Percentiles rank a stretch among this genome's conserved stretches.
phyloP scores from a whole-genome alignment of 2,888 invertebrate species.

The Tricholauxania praeusta region DNA sequence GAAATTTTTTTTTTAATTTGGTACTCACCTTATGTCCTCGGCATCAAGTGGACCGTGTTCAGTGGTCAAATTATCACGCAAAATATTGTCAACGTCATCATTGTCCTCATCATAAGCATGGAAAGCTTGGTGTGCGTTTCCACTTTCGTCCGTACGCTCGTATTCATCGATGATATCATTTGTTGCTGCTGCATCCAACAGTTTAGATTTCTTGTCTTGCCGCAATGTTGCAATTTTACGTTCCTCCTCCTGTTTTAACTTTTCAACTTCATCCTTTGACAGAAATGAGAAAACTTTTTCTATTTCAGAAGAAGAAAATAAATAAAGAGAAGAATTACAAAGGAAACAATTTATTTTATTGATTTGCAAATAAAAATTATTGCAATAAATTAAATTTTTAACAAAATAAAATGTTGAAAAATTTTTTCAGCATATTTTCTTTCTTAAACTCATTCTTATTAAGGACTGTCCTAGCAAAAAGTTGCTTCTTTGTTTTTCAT shows the following conservation, averaged over 20 bases:
- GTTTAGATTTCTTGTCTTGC: constrained; percentile 66
- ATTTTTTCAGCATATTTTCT: no score
- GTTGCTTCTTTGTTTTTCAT: no score
- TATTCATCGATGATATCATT: constrained; percentile 55
- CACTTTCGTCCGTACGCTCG: constrained; percentile 47
- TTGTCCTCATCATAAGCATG: constrained; percentile 48
- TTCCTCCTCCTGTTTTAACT: constrained; percentile 94
- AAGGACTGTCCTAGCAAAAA: no score
- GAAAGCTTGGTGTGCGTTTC: constrained; percentile 49
- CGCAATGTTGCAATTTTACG: constrained; percentile 79
- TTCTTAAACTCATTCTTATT: no score
- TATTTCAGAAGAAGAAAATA: constrained; percentile 61
- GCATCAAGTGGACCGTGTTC: constrained; percentile 53
- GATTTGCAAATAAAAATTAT: no score
- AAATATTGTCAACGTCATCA: constrained; percentile 53
- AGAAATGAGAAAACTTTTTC: constrained; percentile 94
- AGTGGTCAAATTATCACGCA: constrained; percentile 45
- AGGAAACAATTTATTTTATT: neutral
- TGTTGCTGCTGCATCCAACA: constrained; percentile 62
- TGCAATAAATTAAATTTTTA: no score
- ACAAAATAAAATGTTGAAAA: no score
- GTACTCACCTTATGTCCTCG: constrained; percentile 63
- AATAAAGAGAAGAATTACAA: no score
- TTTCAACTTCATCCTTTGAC: constrained; percentile 93
- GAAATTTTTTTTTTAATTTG: neutral